A percentile compares a stretch with the other conserved stretches of the same genome.
Conservation (phyloP, 2,113 vertebrate genomes). For the Gobiocypris rarus region DNA sequence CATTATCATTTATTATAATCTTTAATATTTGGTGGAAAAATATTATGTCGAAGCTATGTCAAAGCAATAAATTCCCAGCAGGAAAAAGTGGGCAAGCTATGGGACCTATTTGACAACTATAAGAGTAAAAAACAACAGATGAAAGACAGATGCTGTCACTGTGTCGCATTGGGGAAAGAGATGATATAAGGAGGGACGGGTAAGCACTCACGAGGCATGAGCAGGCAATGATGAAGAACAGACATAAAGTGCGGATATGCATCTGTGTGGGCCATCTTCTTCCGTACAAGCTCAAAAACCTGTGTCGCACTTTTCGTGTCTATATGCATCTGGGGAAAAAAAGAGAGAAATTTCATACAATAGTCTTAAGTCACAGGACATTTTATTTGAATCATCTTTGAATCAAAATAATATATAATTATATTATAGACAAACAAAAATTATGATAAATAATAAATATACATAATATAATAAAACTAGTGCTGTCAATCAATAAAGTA, state of each 20-base stretch:
- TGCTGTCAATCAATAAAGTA: no score
- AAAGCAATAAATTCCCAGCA: neutral
- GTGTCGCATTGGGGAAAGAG: neutral
- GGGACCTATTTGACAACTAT: neutral
- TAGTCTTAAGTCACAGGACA: neutral
- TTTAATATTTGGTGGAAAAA: neutral
- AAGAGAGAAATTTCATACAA: neutral
- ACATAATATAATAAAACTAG: neutral
- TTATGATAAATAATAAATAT: neutral
- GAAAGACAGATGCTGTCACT: no score
- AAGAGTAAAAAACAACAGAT: no score
- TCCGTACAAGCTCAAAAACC: slow-evolving; percentile 95
- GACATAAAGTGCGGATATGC: slow-evolving; percentile 98
- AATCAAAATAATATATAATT: no score
- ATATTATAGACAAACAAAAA: neutral
- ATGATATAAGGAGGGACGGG: neutral
- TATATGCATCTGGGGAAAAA: slow-evolving; percentile 84
- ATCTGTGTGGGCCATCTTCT: slow-evolving; percentile 95
- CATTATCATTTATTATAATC: neutral
- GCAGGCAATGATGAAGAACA: slow-evolving; percentile 97
- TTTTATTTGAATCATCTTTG: no score
- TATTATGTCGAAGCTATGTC: no score
- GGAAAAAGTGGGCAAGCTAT: neutral
- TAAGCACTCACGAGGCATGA: slow-evolving; percentile 95
- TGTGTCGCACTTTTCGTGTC: slow-evolving; percentile 98